These are phyloP conservation scores for Dipodomys stephensi DNA, from an alignment of 2,113 vertebrate genomes.

Conservation along the genomic window DNA sequence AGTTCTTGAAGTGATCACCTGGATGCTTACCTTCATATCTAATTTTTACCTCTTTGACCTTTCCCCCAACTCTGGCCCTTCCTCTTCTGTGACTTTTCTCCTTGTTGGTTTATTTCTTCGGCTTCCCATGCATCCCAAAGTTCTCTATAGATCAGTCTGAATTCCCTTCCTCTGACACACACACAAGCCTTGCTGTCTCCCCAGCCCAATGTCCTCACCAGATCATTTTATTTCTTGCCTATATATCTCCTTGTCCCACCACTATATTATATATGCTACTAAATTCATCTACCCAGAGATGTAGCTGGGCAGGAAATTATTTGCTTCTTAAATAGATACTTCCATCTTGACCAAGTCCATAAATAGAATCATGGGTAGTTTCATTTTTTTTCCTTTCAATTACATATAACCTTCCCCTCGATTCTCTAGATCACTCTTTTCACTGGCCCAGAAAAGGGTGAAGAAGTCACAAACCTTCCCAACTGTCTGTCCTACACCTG, in stretches of 20 bases:
- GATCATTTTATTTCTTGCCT: not conserved
- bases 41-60: not conserved
- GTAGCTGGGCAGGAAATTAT: slow-evolving; percentile 8
- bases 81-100: not conserved
- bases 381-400: slow-evolving; percentile 1
- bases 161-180: not conserved
- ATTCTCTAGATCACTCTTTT: not conserved
- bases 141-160: not conserved
- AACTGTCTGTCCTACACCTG: slow-evolving; percentile 25
- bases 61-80: not conserved
- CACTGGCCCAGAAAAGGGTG: slow-evolving; percentile 34
- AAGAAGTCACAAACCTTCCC: not conserved
- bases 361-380: not conserved
- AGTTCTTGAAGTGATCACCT: not conserved
- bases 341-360: not conserved
- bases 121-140: not conserved
- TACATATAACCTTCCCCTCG: not conserved
- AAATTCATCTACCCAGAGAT: not conserved
- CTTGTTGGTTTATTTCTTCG: not conserved
- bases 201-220: not conserved
- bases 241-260: not conserved
- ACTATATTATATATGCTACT: not conserved
- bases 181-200: not conserved
- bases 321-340: slow-evolving; percentile 45
- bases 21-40: not conserved